These are phyloP conservation scores for Pristionchus japonicus DNA, from an alignment of 2,888 invertebrate species.

Conservation along the genomic window DNA sequence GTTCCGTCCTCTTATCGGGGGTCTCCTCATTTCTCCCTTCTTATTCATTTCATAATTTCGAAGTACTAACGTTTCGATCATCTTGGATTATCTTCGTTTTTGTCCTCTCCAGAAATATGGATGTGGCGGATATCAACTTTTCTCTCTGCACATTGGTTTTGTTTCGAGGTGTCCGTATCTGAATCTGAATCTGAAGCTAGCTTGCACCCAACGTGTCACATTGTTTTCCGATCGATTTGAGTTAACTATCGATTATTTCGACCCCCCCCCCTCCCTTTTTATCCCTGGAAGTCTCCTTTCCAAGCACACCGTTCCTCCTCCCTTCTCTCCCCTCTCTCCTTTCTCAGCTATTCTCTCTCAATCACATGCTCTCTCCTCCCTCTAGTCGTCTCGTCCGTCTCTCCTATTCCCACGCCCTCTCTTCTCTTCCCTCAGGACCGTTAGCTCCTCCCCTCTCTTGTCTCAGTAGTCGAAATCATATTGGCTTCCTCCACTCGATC, in stretches of 20 bases:
- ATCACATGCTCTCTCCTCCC: neutral
- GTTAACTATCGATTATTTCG: neutral
- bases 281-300: neutral
- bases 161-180: too few species aligned
- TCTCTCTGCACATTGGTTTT: too few species aligned
- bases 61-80: neutral
- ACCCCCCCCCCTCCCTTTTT: neutral
- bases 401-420: neutral
- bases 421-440: neutral
- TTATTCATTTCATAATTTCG: neutral
- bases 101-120: too few species aligned
- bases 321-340: neutral
- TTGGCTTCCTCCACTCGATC: neutral
- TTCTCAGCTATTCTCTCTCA: neutral
- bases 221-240: too few species aligned
- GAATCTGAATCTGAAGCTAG: too few species aligned
- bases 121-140: too few species aligned
- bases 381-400: neutral
- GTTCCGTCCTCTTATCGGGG: conserved; percentile 10
- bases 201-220: too few species aligned
- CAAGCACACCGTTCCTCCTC: neutral
- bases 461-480: neutral
- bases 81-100: neutral
- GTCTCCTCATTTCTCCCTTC: neutral
- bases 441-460: neutral